A percentile compares a stretch with the other conserved stretches of the same genome.
Evolutionary conservation across 2,888 invertebrate species (phyloP).

Genomic region (Thymelicus lineola): DNA sequence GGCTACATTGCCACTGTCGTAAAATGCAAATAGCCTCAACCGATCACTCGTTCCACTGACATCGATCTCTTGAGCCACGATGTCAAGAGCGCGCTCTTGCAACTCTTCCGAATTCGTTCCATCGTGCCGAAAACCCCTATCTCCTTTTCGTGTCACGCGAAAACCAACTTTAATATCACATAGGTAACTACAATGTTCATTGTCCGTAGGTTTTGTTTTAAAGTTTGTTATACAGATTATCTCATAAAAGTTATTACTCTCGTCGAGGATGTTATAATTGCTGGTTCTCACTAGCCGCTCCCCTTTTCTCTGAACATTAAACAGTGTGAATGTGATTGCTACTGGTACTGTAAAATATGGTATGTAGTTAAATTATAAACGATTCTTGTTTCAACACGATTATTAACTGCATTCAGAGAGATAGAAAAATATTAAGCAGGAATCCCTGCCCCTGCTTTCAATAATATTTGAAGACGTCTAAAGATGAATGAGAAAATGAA

Average conservation of each 20-base stretch:
- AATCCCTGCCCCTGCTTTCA: neutral
- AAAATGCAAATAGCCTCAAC: slow-evolving; percentile 37
- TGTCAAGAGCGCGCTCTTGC: slow-evolving; percentile 37
- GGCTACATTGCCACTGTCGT: slow-evolving; percentile 13
- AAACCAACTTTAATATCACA: slow-evolving; percentile 13
- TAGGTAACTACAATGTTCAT: neutral
- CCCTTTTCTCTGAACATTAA: slow-evolving; percentile 32
- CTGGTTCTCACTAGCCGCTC: slow-evolving; percentile 36
- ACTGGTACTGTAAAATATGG: slow-evolving; percentile 34
- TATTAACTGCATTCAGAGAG: neutral
- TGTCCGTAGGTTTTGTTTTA: neutral
- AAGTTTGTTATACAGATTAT: slow-evolving; percentile 34
- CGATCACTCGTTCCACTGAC: slow-evolving; percentile 39
- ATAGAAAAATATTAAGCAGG: neutral
- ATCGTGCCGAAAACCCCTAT: slow-evolving; percentile 8
- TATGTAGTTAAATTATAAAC: slow-evolving; percentile 25
- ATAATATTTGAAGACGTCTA: slow-evolving; percentile 2
- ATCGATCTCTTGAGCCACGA: slow-evolving; percentile 36
- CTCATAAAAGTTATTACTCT: slow-evolving; percentile 38
- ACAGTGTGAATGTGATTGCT: slow-evolving; percentile 35
- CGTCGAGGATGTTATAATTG: slow-evolving; percentile 37
- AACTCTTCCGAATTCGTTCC: slow-evolving; percentile 30
- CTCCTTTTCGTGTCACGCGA: neutral
- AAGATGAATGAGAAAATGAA: slow-evolving; percentile 1
- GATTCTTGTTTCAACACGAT: slow-evolving; percentile 16